These are phyloP conservation scores for Drosophila neotestacea DNA, from an alignment of 2,888 invertebrate species.

Conservation along the genomic window DNA sequence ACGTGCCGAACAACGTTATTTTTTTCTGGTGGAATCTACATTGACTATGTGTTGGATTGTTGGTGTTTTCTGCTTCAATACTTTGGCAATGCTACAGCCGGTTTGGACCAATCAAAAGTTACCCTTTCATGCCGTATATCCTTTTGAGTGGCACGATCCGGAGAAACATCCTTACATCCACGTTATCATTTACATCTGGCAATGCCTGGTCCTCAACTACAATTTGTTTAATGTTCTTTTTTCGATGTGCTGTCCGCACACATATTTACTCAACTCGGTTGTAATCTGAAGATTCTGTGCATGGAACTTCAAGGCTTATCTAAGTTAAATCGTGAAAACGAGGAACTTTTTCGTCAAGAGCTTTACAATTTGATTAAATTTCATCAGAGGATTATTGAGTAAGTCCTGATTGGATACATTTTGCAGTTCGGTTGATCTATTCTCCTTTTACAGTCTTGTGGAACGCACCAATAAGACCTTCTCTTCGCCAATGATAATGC, in stretches of 20 bases:
- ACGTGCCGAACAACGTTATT: slow-evolving; percentile 25
- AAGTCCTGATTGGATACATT: background rate
- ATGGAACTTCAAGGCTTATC: slow-evolving; percentile 33
- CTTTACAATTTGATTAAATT: slow-evolving; percentile 7
- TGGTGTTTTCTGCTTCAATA: background rate
- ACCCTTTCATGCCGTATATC: slow-evolving; percentile 46
- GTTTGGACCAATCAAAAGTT: slow-evolving; percentile 41
- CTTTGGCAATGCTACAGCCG: slow-evolving; percentile 29
- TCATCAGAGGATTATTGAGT: slow-evolving; percentile 56
- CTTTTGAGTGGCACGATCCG: slow-evolving; percentile 47
- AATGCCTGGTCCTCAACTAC: slow-evolving; percentile 11
- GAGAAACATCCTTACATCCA: slow-evolving; percentile 22
- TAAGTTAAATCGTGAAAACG: background rate
- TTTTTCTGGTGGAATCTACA: slow-evolving; percentile 16
- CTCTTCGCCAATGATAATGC: slow-evolving; percentile 41
- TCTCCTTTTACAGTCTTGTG: slow-evolving; percentile 21
- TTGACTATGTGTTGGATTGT: slow-evolving; percentile 28
- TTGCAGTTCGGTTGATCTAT: background rate
- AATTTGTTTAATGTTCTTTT: slow-evolving; percentile 6
- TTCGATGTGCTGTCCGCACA: slow-evolving; percentile 21
- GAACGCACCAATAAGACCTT: slow-evolving; percentile 42
- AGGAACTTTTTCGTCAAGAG: slow-evolving; percentile 9
- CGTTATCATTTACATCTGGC: slow-evolving; percentile 22
- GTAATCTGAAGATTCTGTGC: slow-evolving; percentile 39
- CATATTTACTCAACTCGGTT: slow-evolving; percentile 38